Percentiles rank a stretch among this genome's conserved stretches.
Conservation (phyloP, 2,888 invertebrate genomes). For the Stenotaenia linearis region DNA sequence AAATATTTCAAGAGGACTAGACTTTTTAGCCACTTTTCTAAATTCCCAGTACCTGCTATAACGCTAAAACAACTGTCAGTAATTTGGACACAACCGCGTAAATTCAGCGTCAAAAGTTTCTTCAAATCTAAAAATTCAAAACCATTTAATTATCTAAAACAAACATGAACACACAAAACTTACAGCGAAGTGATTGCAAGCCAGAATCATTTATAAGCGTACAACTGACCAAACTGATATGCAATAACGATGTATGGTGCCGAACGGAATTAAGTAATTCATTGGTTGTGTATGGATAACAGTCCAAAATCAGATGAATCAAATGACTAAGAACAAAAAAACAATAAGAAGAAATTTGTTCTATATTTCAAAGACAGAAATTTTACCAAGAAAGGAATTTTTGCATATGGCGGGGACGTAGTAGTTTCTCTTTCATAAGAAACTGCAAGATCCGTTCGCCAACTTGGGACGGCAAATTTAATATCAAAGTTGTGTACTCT, state of each 20-base stretch:
- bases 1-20: too few relatives aligned
- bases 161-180: neutral
- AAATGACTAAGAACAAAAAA: neutral
- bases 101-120: neutral
- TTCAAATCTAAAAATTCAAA: neutral
- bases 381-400: neutral
- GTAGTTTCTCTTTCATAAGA: neutral
- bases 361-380: neutral
- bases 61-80: neutral
- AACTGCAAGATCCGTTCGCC: neutral
- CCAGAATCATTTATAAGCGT: neutral
- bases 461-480: constrained; percentile 1
- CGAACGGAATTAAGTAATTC: neutral
- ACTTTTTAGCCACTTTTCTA: neutral
- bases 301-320: neutral
- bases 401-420: neutral
- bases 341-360: neutral
- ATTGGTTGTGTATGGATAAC: neutral
- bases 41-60: neutral
- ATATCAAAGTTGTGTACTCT: neutral
- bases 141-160: neutral
- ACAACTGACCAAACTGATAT: neutral
- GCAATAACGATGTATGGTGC: neutral
- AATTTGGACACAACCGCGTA: neutral
- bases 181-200: neutral